Evolutionary conservation across 2,797 vertebrate species (phyloP), one percentile per base, ranked within the genome.

Genomic region (Vipera latastei): DNA sequence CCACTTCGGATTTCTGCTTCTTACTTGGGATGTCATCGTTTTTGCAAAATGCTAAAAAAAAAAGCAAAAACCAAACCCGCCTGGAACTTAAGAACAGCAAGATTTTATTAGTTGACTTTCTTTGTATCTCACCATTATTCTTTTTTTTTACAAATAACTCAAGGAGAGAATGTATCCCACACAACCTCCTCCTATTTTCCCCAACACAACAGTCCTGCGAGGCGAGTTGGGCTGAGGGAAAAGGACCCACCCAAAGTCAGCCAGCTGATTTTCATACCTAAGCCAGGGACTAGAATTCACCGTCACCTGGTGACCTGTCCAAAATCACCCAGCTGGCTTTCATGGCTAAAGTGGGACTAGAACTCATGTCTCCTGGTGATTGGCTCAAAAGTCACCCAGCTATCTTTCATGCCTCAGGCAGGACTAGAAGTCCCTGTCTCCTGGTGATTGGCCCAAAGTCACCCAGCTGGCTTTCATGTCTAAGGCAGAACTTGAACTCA

Each of bases 291-390:
- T n/a, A 65, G 28, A 5, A 65, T 4, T n/a, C 63, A 0, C 4
- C 0, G 4, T 14, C 63, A 5, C 28, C 12, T n/a, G 28, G 28
- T 14, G 12, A 65, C 1, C 1, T 1, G 12, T 2, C 63, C 28
- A 65, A n/a, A 65, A 4, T 12, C 63, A 13, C 28, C 12, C 2
- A n/a, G 28, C 0, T 1, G 3, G 25, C 9, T 65, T 65, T n/a
- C 28, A n/a, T n/a, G 0, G 11, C 1, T 65, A n/a, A n/a, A 13
- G 4, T 8, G 4, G 61, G 9, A 63, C 61, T 63, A 63, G 11
- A 63, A 63, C 11, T 63, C 61, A 13, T 2, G 6, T 22, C 59
- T 60, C 59, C 59, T 60, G 20, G 59, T 22, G 20, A 60, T 22
- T 60, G 20, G 6, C 20, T 20, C 59, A 60, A 60, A 60, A 60